Base-by-base conservation (phyloP, 2,797 vertebrate genomes). In the Uromys caudimaculatus region DNA sequence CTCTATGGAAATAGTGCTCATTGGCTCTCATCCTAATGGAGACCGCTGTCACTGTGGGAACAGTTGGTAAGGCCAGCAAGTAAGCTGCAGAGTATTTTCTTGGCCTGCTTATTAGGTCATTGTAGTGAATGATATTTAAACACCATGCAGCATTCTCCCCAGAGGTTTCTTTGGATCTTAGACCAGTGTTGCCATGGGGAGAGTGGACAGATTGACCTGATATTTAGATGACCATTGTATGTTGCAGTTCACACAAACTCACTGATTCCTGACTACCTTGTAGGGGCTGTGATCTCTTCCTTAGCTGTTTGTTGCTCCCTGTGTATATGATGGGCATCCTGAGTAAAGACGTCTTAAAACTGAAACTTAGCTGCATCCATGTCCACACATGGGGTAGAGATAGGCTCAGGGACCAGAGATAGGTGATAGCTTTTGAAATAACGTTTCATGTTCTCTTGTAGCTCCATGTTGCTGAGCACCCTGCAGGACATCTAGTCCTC, bases 391-490 rank as follows among this genome's bases (percentile, higher is more conserved):
- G 23, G 35, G 17, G 10, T 77, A 5, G 1, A 41, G 81, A 11
- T 29, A n/a, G 52, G 41, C 60, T 58, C 41, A 0, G 58, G 7
- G 6, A 69, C 75, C 17, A 23, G 58, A 38, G 67, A 16, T 23
- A 4, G 38, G 19, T 13, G n/a, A 7, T 44, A 62, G 13, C 38
- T 21, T 83, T 52, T 7, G 60, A 83, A 94, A 44, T 84, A 11
- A 76, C 2, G 0, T 75, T 89, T 76, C 0, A 82, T 95, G 92
- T 47, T 62, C 97, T 56, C 35, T 95, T 97, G 56, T 93, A 99
- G 99, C 99, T 99, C 95, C 99, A 99, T 97, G 98, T 99, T 98
- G 99, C 99, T 0, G 99, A 99, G 91, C 99, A 99, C 97, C 99
- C 99, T 0, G 99, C 99, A 17, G 99, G 99, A 95, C 99, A 99